Evolutionary conservation across 1,140 invertebrate genomes (phyloP).

Genomic region (Temnothorax longispinosus): DNA sequence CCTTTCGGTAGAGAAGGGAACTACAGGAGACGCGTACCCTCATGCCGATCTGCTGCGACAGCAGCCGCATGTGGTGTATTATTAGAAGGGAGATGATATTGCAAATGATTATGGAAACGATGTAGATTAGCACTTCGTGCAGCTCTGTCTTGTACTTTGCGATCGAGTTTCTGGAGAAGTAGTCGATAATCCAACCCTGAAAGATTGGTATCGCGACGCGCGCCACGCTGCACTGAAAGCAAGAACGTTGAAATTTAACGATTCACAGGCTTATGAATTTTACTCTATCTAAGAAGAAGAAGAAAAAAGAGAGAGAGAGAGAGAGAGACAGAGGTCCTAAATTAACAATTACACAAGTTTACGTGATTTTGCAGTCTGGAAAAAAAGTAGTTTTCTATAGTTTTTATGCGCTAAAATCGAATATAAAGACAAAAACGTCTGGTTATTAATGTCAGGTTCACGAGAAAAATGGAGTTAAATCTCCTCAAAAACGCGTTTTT

Average conservation of each 20-base stretch:
- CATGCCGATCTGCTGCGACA: conserved; percentile 87
- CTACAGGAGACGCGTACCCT: conserved; percentile 87
- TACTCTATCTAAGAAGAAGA: neutral
- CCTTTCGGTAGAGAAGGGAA: conserved; percentile 89
- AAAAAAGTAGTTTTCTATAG: too few species aligned
- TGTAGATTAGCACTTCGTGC: conserved; percentile 81
- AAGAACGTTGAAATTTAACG: neutral
- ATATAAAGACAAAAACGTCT: too few species aligned
- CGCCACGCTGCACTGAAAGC: conserved; percentile 20
- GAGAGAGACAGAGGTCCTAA: neutral
- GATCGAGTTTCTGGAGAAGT: conserved; percentile 82
- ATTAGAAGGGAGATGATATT: conserved; percentile 78
- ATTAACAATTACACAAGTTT: neutral
- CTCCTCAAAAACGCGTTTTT: too few species aligned
- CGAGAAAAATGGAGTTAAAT: too few species aligned
- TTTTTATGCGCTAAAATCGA: too few species aligned
- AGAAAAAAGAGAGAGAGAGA: too few species aligned
- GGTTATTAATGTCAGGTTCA: too few species aligned
- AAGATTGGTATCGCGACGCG: conserved; percentile 85
- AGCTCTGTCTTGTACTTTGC: conserved; percentile 65
- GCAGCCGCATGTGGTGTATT: conserved; percentile 84
- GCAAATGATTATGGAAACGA: conserved; percentile 78
- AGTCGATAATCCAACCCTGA: conserved; percentile 86
- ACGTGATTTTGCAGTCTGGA: too few species aligned
- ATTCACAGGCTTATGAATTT: neutral